Conservation (phyloP, 2,797 vertebrate genomes). For the Phataginus tricuspis region DNA sequence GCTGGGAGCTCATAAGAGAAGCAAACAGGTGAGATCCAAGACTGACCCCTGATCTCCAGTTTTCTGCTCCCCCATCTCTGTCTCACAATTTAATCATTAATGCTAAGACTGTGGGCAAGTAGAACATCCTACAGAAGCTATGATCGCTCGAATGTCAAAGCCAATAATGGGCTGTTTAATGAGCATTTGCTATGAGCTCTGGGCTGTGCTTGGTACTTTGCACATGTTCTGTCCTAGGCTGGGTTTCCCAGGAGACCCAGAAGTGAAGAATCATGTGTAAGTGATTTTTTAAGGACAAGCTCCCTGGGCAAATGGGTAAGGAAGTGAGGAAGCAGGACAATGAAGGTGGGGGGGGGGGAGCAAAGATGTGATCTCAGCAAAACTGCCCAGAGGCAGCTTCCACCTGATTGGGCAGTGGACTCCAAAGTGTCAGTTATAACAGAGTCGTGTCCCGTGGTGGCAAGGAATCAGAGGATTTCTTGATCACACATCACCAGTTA, state of each 20-base stretch:
- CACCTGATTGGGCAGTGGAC: no score
- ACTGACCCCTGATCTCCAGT: not conserved
- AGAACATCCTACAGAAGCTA: not conserved
- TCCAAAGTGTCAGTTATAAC: no score
- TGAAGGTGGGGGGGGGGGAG: not conserved
- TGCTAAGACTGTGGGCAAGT: not conserved
- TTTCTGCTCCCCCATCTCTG: not conserved
- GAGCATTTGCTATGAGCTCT: not conserved
- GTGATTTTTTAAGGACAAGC: not conserved
- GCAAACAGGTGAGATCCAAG: not conserved
- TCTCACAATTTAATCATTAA: not conserved
- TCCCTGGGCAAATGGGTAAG: not conserved
- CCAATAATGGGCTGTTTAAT: not conserved
- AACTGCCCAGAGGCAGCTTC: not conserved
- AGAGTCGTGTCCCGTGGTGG: not conserved
- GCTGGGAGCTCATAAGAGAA: not conserved
- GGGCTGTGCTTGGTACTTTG: not conserved
- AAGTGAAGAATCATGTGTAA: not conserved
- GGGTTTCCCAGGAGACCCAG: not conserved
- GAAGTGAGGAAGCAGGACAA: not conserved
- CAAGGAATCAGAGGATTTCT: not conserved
- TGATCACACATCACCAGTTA: not conserved
- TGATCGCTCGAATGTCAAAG: not conserved
- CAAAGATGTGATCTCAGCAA: not conserved
- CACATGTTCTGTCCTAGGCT: not conserved